phyloP scores from a whole-genome alignment of 92 coral and sea anemone genomes.

The Isaurus tuberculatus region DNA sequence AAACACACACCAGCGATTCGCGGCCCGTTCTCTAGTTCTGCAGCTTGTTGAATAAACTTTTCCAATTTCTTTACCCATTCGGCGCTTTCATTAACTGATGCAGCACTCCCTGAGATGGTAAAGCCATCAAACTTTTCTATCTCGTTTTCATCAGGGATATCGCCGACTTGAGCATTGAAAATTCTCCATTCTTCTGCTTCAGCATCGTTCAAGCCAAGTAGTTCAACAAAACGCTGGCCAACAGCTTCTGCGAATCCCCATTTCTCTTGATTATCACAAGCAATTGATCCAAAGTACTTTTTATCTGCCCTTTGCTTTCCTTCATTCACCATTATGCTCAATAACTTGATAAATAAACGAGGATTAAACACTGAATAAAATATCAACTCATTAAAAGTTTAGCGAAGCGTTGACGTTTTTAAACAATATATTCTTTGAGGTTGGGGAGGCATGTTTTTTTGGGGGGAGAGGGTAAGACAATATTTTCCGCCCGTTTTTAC shows the following conservation, averaged over 20 bases:
- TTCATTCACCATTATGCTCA: neutral
- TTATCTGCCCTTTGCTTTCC: neutral
- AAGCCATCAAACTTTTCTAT: slow-evolving; percentile 70
- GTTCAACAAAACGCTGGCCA: slow-evolving; percentile 49
- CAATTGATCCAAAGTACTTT: slow-evolving; percentile 71
- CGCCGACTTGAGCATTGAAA: slow-evolving; percentile 62
- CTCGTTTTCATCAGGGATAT: slow-evolving; percentile 70
- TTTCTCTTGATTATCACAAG: slow-evolving; percentile 78
- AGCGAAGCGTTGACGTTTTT: no score
- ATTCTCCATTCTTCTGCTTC: slow-evolving; percentile 57
- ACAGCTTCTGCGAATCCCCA: slow-evolving; percentile 77
- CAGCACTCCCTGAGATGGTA: slow-evolving; percentile 73
- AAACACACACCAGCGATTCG: slow-evolving; percentile 85
- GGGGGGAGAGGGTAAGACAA: no score
- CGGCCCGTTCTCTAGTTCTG: slow-evolving; percentile 56
- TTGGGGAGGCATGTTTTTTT: no score
- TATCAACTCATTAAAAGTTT: no score
- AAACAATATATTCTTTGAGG: no score
- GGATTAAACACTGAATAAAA: no score
- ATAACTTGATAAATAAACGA: neutral
- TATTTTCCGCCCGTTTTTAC: no score
- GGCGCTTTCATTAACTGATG: slow-evolving; percentile 71
- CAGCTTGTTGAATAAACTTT: slow-evolving; percentile 53
- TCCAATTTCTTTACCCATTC: slow-evolving; percentile 73
- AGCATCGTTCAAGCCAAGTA: slow-evolving; percentile 32